Evolutionary conservation across 2,888 invertebrate species (phyloP), one percentile per base, ranked within the genome.

Genomic region (Linnaemya tessellans): DNA sequence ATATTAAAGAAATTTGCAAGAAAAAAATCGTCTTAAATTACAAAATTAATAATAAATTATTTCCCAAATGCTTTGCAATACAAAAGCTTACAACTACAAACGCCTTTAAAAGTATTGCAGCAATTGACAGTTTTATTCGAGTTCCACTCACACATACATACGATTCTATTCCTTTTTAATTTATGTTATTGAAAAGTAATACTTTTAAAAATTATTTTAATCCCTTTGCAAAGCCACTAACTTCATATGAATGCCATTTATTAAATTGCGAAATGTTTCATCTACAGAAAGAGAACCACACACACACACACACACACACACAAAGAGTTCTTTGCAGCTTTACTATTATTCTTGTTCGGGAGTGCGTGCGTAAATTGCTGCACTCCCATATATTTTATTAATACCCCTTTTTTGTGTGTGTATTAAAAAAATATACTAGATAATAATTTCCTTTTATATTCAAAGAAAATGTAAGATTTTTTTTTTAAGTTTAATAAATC

Each of bases 401-500:
- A 67, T 43, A n/a, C 15, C 18, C 11, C 54, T 64, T 8, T 64
- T 41, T 10, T 25, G 0, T n/a, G n/a, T 4, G 3, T n/a, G n/a
- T n/a, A 46, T 15, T 8, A 2, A 41, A 70, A 68, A 56, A 41
- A 1, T n/a, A 30, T 30, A n/a, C n/a, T n/a, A n/a, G n/a, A 25
- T 25, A 68, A 51, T 54, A 20, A 60, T 22, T 54, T 54, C 18
- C 15, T 49, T 49, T 13, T 11, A 51, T 11, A 35, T 18, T 20
- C 35, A 51, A 38, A 20, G 35, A 41, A 51, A 74, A n/a, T 0
- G 7, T 25, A 67, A 11, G 49, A 67, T 38, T 13, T 38, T 8
- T 20, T 38, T 38, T 71, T 54, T 81, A 85, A 79, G 82, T 75
- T 81, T 64, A 30, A 54, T 41, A 79, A 79, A 85, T 74, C 49